Percentiles rank a stretch among this genome's conserved stretches.
These are phyloP conservation scores for Lithophane semibrunnea DNA, from an alignment of 2,888 invertebrate species.

Conservation along the genomic window DNA sequence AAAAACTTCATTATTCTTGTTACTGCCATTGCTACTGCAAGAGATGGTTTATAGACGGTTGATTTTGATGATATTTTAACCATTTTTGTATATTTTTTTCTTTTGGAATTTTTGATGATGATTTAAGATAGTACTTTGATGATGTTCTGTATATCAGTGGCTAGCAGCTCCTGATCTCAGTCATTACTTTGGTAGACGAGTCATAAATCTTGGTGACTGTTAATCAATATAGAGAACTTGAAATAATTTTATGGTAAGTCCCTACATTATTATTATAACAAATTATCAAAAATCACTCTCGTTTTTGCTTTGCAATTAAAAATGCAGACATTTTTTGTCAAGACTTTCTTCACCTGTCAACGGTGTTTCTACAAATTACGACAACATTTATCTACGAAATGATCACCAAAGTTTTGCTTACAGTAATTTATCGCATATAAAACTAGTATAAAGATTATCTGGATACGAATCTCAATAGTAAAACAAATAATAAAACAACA, in stretches of 20 bases:
- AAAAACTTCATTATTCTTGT: background rate
- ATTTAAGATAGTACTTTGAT: no score
- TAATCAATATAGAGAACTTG: background rate
- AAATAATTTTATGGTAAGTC: background rate
- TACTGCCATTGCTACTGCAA: background rate
- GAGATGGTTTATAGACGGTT: background rate
- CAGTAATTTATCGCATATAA: constrained; percentile 88
- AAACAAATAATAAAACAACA: constrained; percentile 85
- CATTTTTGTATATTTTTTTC: background rate
- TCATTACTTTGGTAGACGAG: background rate
- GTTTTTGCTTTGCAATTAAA: constrained; percentile 28
- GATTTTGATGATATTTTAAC: background rate
- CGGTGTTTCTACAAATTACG: constrained; percentile 82
- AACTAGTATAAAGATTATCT: constrained; percentile 88
- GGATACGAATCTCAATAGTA: constrained; percentile 83
- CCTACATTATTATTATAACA: no score
- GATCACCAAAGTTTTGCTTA: constrained; percentile 81
- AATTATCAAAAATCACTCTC: constrained; percentile 17
- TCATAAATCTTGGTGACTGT: background rate
- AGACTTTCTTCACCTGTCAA: constrained; percentile 83
- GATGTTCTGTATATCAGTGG: no score
- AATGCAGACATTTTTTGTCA: constrained; percentile 49
- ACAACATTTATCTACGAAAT: constrained; percentile 78
- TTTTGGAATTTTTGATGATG: no score
- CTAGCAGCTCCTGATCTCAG: no score